Percentiles rank a stretch among this genome's conserved stretches.
These are phyloP conservation scores for Parasteatoda tepidariorum DNA, from an alignment of 1,140 invertebrate species.

Conservation along the genomic window DNA sequence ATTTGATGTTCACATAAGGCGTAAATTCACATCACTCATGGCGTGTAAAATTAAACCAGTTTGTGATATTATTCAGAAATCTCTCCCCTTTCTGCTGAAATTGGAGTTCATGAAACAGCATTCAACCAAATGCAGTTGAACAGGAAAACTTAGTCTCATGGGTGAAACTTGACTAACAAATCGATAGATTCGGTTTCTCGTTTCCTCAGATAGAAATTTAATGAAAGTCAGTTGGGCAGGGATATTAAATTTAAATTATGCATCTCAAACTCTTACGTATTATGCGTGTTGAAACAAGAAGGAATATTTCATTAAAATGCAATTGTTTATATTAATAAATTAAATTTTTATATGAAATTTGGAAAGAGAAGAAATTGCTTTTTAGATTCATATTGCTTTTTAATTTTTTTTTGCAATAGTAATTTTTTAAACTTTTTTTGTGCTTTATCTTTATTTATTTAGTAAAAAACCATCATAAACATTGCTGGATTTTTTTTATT, in stretches of 20 bases:
- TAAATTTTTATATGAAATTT: no score
- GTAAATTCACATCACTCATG: background rate
- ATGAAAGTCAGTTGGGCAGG: background rate
- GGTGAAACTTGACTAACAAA: background rate
- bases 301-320: background rate
- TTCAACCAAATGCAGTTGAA: no score
- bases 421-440: no score
- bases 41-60: background rate
- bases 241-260: background rate
- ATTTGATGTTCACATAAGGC: background rate
- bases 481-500: no score
- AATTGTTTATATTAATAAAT: background rate
- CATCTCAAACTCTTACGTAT: background rate
- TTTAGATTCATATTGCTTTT: background rate
- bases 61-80: background rate
- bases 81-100: background rate
- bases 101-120: background rate
- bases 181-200: background rate
- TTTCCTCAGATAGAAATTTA: conserved; percentile 11
- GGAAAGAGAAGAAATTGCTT: background rate
- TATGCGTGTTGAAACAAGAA: background rate
- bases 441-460: no score
- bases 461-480: no score
- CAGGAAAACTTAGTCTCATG: background rate
- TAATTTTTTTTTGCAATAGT: no score